Conservation (phyloP, 2,888 invertebrate species). For the Amorpha juglandis region DNA sequence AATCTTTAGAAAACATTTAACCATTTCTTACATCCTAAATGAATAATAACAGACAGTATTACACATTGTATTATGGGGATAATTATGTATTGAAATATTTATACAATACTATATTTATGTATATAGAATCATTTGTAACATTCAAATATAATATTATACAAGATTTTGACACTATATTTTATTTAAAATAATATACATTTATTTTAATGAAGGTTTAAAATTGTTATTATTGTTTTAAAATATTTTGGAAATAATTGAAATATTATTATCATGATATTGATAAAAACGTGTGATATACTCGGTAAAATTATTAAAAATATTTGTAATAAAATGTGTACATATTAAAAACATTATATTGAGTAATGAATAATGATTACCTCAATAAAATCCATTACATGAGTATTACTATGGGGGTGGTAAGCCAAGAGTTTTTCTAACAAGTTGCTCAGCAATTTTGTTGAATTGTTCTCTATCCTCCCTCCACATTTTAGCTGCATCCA, state of each 20-base stretch:
- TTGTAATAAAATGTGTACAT: conserved; percentile 6
- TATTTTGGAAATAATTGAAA: neutral
- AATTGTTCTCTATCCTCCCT: conserved; percentile 97
- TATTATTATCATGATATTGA: neutral
- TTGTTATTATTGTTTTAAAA: neutral
- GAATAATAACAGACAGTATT: neutral
- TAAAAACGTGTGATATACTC: neutral
- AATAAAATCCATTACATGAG: neutral
- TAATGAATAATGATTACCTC: conserved; percentile 3
- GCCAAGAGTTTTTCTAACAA: conserved; percentile 96
- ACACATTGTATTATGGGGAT: neutral
- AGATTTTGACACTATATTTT: neutral
- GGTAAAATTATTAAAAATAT: conserved; percentile 20
- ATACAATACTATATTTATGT: neutral
- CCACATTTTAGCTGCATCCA: conserved; percentile 99
- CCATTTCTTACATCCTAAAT: conserved; percentile 9
- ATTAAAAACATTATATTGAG: neutral
- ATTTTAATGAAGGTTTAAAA: neutral
- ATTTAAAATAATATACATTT: too few relatives aligned
- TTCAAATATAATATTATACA: neutral
- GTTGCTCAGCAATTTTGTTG: conserved; percentile 94
- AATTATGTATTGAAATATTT: neutral
- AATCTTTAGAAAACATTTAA: neutral
- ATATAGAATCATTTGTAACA: neutral
- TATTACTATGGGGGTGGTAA: conserved; percentile 73